phyloP scores from a whole-genome alignment of 1,140 invertebrate species.

The Cydia amplana region DNA sequence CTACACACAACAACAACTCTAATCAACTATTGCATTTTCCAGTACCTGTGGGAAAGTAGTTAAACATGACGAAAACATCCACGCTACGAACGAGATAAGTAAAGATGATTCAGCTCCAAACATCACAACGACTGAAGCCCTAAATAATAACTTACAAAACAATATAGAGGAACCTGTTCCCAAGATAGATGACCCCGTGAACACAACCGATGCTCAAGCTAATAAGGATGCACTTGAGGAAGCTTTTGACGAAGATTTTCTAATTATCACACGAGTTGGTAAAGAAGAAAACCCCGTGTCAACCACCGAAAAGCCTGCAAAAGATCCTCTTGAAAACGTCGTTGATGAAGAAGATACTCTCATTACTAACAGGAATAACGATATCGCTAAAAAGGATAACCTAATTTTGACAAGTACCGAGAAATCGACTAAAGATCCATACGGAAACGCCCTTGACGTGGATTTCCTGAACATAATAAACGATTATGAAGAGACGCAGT shows the following conservation, averaged over 20 bases:
- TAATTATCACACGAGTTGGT: background rate
- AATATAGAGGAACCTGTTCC: background rate
- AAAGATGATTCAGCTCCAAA: background rate
- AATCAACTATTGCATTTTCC: background rate
- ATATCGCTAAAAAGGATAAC: slow-evolving; percentile 44
- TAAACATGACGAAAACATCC: slow-evolving; percentile 1
- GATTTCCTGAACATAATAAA: slow-evolving; percentile 20
- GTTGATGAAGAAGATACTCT: background rate
- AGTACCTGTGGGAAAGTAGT: slow-evolving; percentile 5
- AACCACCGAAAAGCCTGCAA: background rate
- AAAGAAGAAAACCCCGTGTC: background rate
- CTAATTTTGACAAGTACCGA: slow-evolving; percentile 27
- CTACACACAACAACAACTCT: too few species aligned
- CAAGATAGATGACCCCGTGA: background rate
- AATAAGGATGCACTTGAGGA: background rate
- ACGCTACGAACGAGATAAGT: background rate
- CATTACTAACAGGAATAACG: slow-evolving; percentile 41
- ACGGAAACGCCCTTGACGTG: background rate
- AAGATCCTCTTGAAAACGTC: background rate
- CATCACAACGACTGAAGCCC: background rate
- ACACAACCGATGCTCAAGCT: background rate
- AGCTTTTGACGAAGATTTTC: background rate
- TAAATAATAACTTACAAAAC: background rate
- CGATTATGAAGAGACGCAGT: slow-evolving; percentile 25
- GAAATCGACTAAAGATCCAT: background rate